Evolutionary conservation across 1,140 invertebrate genomes (phyloP).

Genomic region (Cydia pomonella): DNA sequence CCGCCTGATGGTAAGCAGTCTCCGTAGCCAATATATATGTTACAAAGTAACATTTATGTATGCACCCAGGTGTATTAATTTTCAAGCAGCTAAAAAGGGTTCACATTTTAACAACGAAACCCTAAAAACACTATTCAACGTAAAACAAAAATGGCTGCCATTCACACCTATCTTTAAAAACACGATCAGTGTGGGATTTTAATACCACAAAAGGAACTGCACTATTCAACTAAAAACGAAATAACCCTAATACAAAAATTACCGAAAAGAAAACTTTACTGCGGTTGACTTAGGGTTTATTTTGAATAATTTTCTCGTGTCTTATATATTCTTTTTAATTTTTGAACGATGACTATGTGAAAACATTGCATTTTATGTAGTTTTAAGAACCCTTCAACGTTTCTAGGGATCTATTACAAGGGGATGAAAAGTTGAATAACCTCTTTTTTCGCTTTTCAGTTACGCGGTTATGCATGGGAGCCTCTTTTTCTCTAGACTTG

Average conservation of each 20-base stretch:
- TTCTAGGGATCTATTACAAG: conserved; percentile 26
- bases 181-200: conserved; percentile 19
- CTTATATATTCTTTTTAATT: background rate
- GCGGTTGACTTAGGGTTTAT: background rate
- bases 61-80: too few relatives aligned
- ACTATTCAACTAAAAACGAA: background rate
- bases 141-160: conserved; percentile 21
- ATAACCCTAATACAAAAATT: background rate
- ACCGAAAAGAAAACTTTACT: background rate
- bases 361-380: conserved; percentile 13
- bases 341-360: background rate
- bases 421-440: conserved; percentile 17
- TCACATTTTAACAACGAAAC: background rate
- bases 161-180: conserved; percentile 23
- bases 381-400: background rate
- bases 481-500: background rate
- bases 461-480: background rate
- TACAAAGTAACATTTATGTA: too few relatives aligned
- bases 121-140: background rate
- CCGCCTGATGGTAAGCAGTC: too few relatives aligned
- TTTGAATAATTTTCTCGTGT: background rate
- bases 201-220: conserved; percentile 8
- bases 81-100: too few relatives aligned
- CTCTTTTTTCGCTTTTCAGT: background rate
- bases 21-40: too few relatives aligned